A percentile compares a stretch with the other conserved stretches of the same genome.
Conservation (phyloP, 1,140 invertebrate species). For the Anagrus nilaparvatae region DNA sequence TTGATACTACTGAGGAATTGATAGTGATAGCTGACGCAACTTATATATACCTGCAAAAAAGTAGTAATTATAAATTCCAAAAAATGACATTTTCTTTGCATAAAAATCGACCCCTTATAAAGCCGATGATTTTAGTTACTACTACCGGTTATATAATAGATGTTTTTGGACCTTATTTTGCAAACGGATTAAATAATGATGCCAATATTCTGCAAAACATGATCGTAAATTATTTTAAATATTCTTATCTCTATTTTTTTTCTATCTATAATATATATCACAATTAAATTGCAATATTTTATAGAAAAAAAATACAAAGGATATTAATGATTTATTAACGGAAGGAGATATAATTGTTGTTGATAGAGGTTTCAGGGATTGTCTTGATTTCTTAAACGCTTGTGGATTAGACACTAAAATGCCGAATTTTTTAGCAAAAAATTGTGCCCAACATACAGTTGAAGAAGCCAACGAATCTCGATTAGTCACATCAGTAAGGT, state of each 20-base stretch:
- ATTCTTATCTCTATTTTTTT: too few relatives aligned
- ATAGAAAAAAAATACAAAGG: too few relatives aligned
- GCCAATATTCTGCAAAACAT: too few relatives aligned
- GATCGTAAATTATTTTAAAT: too few relatives aligned
- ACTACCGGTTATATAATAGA: slow-evolving; percentile 3
- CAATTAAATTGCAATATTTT: too few relatives aligned
- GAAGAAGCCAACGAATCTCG: neutral
- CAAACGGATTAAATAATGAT: too few relatives aligned
- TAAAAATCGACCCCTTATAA: slow-evolving; percentile 2
- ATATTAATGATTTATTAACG: too few relatives aligned
- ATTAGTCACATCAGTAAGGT: neutral
- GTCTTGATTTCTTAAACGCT: neutral
- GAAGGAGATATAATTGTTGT: neutral
- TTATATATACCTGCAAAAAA: slow-evolving; percentile 1
- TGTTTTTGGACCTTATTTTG: neutral
- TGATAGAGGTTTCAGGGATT: neutral
- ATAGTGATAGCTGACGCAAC: too few relatives aligned
- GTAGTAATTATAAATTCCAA: slow-evolving; percentile 2
- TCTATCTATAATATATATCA: too few relatives aligned
- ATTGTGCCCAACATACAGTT: neutral
- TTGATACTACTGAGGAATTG: too few relatives aligned
- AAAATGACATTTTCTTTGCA: neutral
- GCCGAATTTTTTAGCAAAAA: neutral
- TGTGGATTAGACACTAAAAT: neutral
- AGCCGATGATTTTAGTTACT: slow-evolving; percentile 1